Evolutionary conservation across 92 coral and sea anemone species (phyloP), one percentile per base, ranked within the genome.

Genomic region (Heteractis magnifica): DNA sequence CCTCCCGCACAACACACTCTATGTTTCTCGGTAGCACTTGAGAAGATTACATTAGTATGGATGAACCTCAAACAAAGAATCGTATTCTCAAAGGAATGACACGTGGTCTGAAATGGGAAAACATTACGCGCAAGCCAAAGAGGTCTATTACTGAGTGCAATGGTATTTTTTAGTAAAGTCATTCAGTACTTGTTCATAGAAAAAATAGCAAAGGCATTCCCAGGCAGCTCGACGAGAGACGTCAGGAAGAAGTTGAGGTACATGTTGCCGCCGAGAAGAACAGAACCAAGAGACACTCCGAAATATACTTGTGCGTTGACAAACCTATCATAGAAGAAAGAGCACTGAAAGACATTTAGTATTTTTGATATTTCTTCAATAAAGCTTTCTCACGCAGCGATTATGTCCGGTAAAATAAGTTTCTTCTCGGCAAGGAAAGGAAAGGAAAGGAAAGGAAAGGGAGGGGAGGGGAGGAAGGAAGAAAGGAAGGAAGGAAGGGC

Each of bases 251-350:
- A 95, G 87, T 95, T 95, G 15, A 95, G 92, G 79, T 95, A 95
- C 49, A 90, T 92, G 81, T 93, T 95, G 19, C 98, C 98, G 10
- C 98, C 98, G 55, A 95, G 89, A 70, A 94, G 70, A 62, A 95
- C 97, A 15, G 98, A 92, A 56, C 98, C 98, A 75, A 94, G 87
- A n/a, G 95, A 94, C 34, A 94, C 98, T 41, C 95, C 94, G 77
- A 94, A 95, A 86, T 94, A 95, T 21, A 95, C 98, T 81, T 94
- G 98, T 15, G 95, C 98, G 59, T 94, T 94, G 65, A 92, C 95
- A 89, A 95, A 95, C 98, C 98, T 95, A 83, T 8, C 12, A 77
- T 20, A 26, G 10, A 23, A 44, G 64, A 51, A 48, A 6, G n/a
- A 23, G 73, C 44, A 34, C 2, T 49, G 13, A 10, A 49, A 49